Conservation (phyloP, 2,113 vertebrate genomes). For the Indicator indicator region DNA sequence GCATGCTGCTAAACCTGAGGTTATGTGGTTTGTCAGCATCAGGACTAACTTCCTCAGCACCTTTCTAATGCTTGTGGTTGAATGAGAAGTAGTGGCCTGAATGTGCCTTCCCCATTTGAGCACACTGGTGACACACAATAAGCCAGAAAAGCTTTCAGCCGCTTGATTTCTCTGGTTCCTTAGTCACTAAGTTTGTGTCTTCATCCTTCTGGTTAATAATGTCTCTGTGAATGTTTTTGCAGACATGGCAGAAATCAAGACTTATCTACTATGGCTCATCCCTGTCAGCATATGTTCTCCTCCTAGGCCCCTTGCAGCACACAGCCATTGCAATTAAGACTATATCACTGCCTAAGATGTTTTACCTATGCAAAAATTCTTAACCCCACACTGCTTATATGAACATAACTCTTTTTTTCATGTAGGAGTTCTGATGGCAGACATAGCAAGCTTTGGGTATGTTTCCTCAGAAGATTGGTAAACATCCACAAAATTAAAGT, state of each 20-base stretch:
- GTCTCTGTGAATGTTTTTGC: background rate
- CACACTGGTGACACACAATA: background rate
- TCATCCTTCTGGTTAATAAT: background rate
- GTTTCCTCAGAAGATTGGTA: background rate
- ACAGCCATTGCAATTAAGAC: background rate
- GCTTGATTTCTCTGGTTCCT: background rate
- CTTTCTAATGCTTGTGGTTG: background rate
- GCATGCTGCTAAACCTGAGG: background rate
- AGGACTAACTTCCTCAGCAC: background rate
- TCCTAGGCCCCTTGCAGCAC: background rate
- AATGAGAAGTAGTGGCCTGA: background rate
- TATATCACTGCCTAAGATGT: background rate
- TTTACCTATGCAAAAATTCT: background rate
- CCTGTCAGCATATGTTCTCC: background rate
- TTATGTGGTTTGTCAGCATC: background rate
- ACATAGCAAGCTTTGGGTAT: background rate
- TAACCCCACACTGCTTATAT: background rate
- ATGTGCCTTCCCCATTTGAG: accelerated
- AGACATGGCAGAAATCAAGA: background rate
- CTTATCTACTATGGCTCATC: background rate
- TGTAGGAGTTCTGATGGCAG: background rate
- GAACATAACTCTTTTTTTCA: accelerated
- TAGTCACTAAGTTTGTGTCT: background rate
- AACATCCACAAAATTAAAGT: background rate
- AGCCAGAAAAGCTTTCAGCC: background rate